Conservation (phyloP, 1,140 invertebrate genomes). For the Sycophila sp. region DNA sequence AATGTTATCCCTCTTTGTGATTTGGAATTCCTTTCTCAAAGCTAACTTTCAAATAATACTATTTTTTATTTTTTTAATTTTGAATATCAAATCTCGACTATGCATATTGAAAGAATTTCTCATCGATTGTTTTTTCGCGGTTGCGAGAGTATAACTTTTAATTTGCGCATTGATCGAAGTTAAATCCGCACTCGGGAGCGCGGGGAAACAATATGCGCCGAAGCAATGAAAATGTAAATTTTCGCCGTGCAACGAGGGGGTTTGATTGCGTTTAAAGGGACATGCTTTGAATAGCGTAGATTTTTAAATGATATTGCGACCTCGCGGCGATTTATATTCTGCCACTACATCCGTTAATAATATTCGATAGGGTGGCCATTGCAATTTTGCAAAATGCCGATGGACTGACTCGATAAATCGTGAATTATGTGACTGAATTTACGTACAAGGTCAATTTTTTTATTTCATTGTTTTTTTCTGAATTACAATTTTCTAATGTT, state of each 20-base stretch:
- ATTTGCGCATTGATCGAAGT: background rate
- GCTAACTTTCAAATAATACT: too few relatives aligned
- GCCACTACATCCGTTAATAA: background rate
- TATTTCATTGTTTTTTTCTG: too few relatives aligned
- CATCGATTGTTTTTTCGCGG: constrained; percentile 14
- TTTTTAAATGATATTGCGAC: constrained; percentile 23
- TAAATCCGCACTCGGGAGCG: background rate
- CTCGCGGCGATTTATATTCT: constrained; percentile 33
- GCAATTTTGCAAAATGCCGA: background rate
- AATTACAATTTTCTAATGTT: too few relatives aligned
- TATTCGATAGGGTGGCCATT: too few relatives aligned
- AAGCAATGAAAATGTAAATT: constrained; percentile 33
- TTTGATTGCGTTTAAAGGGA: constrained; percentile 26
- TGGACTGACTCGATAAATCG: background rate
- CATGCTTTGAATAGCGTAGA: constrained; percentile 2
- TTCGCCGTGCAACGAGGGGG: background rate
- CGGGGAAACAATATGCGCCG: constrained; percentile 15
- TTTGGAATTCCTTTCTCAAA: too few relatives aligned
- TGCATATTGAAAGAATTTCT: background rate
- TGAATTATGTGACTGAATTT: background rate
- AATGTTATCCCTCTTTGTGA: too few relatives aligned
- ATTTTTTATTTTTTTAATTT: too few relatives aligned
- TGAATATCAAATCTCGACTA: background rate
- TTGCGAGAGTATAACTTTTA: constrained; percentile 21
- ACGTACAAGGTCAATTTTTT: too few relatives aligned